Conservation (phyloP, 2,113 vertebrate genomes). For the Zosterops lateralis region DNA sequence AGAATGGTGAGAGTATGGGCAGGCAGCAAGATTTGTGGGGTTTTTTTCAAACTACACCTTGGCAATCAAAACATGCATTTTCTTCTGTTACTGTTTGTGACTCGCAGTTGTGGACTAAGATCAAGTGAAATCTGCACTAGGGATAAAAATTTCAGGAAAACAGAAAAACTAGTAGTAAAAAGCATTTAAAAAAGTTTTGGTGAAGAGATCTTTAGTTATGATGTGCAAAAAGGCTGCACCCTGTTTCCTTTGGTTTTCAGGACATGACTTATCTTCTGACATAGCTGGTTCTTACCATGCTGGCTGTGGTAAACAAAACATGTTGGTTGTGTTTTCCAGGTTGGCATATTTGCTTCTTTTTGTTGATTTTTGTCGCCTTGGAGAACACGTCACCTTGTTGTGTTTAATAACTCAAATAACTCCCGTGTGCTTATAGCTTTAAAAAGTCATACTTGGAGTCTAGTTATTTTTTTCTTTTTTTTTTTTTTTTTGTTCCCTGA, state of each 20-base stretch:
- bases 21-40: fast-evolving
- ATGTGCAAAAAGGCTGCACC: neutral
- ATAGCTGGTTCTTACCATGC: neutral
- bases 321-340: neutral
- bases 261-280: neutral
- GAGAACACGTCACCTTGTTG: neutral
- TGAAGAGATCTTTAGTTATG: neutral
- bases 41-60: neutral
- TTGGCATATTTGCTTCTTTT: neutral
- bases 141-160: neutral
- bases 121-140: neutral
- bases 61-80: neutral
- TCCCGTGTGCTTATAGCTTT: neutral
- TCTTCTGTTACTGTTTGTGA: neutral
- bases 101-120: neutral
- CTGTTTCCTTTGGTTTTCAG: neutral
- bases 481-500: neutral
- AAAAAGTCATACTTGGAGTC: neutral
- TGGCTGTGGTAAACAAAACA: neutral
- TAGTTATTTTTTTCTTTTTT: neutral
- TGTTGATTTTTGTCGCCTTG: neutral
- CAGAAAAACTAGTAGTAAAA: neutral
- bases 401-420: neutral
- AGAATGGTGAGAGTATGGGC: neutral
- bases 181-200: neutral